Conservation (phyloP, 2,797 vertebrate species). For the Onychomys leucogaster region DNA sequence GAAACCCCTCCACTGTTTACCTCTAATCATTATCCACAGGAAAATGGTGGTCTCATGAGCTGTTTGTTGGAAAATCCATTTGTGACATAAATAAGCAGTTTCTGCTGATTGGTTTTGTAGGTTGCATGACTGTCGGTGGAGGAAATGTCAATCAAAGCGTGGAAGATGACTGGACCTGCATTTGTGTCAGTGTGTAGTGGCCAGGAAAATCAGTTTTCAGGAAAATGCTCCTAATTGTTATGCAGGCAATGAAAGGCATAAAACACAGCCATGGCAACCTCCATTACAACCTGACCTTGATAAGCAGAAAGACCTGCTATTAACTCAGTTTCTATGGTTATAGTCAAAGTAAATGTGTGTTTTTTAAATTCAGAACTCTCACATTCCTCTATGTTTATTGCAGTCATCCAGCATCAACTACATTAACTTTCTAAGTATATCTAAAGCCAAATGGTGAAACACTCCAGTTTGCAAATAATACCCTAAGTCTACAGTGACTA, state of each 20-base stretch:
- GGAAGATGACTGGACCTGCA: conserved; percentile 68
- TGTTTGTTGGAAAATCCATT: conserved; percentile 73
- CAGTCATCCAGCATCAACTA: conserved; percentile 49
- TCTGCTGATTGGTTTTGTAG: conserved; percentile 77
- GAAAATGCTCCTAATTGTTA: conserved; percentile 81
- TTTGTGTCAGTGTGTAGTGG: conserved; percentile 62
- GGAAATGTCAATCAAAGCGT: conserved; percentile 64
- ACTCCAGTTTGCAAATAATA: conserved; percentile 48
- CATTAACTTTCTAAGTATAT: conserved; percentile 48
- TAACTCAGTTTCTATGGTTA: conserved; percentile 84
- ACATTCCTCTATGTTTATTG: conserved; percentile 54
- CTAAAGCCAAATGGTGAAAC: conserved; percentile 51
- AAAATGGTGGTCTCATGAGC: conserved; percentile 82
- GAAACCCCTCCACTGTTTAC: conserved; percentile 63
- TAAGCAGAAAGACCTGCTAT: conserved; percentile 76
- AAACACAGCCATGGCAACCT: conserved; percentile 79
- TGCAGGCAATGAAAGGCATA: conserved; percentile 70
- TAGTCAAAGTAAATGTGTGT: conserved; percentile 70
- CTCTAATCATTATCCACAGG: conserved; percentile 73
- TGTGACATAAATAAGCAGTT: conserved; percentile 77
- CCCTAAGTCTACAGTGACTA: not conserved
- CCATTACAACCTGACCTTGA: conserved; percentile 72
- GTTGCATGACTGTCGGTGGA: conserved; percentile 57
- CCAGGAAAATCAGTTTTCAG: conserved; percentile 73
- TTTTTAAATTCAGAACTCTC: conserved; percentile 68